Evolutionary conservation across 2,888 invertebrate genomes (phyloP).

Genomic region (Eristalinus sepulchralis): DNA sequence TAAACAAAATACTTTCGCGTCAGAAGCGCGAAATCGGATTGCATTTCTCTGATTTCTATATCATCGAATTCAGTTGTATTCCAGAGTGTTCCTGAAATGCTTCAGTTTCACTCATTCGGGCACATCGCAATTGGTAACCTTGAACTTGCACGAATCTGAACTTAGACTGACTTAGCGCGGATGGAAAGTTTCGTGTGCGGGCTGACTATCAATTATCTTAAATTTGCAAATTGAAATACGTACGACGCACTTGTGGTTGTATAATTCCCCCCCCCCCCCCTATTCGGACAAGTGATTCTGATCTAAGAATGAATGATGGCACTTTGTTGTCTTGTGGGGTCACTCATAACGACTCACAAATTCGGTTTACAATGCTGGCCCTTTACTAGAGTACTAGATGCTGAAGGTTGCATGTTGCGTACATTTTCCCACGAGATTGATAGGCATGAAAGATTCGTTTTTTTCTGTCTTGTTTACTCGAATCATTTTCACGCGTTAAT

Average conservation of each 20-base stretch:
- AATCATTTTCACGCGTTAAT: constrained; percentile 7
- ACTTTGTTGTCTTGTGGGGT: not conserved
- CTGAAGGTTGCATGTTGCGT: no score
- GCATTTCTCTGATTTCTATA: not conserved
- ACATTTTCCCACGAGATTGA: no score
- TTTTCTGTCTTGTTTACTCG: not conserved
- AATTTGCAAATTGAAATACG: constrained; percentile 19
- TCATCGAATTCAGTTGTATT: not conserved
- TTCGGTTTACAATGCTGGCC: not conserved
- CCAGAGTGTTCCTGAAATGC: not conserved
- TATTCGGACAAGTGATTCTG: not conserved
- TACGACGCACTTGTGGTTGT: not conserved
- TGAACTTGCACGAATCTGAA: constrained; percentile 15
- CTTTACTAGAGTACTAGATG: not conserved
- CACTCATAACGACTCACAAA: not conserved
- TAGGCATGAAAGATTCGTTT: not conserved
- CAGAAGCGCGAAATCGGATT: not conserved
- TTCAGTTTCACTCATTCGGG: not conserved
- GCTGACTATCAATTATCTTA: constrained; percentile 23
- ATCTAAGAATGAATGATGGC: not conserved
- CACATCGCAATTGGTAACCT: constrained; percentile 6
- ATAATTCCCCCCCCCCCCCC: no score
- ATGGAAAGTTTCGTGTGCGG: constrained; percentile 8
- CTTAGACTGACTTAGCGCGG: not conserved
- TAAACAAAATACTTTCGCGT: not conserved